Evolutionary conservation across 2,888 invertebrate species (phyloP), one percentile per base, ranked within the genome.

Genomic region (Volucella inflata): DNA sequence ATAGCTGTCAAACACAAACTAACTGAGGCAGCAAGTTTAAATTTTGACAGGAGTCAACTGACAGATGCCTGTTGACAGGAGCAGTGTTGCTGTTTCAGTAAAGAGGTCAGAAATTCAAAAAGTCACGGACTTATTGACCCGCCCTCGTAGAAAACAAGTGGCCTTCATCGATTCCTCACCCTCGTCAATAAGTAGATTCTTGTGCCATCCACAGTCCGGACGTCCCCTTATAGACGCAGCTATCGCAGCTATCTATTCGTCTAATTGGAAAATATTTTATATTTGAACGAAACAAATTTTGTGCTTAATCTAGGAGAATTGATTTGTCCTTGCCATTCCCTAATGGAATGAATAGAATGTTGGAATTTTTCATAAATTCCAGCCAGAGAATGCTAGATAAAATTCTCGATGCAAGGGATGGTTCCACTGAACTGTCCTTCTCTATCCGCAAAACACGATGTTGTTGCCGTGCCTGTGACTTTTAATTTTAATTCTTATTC

Each of bases 401-500:
- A 17, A 51, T 51, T 51, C 12, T 21, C 21, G 14, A 14, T 12
- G 14, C 10, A 59, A 9, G 2, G 10, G 14, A 40, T 1, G 16
- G 8, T 10, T 10, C 40, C 30, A 1, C 2, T 21, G 21, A 21
- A 21, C 3, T 21, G 21, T 4, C 21, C 21, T 21, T 3, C 30
- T 30, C 30, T 6, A 30, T 30, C 30, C 0, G 1, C 30, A 30
- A 6, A 30, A 30, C 30, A 1, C 30, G 21, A 67, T 9, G 42
- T 30, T 30, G 44, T 44, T 21, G 48, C 36, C 48, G 30, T 60
- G 40, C 42, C 71, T 60, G 51, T 51, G 71, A 72, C 14, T 51
- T 60, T 60, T 72, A 60, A 60, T 50, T 59, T 72, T 72, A 42
- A 50, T 51, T 72, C 51, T 60, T 38, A 42, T 21, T 21, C 51